phyloP scores from a whole-genome alignment of 1,140 invertebrate genomes.

The Drosophila nikananu region DNA sequence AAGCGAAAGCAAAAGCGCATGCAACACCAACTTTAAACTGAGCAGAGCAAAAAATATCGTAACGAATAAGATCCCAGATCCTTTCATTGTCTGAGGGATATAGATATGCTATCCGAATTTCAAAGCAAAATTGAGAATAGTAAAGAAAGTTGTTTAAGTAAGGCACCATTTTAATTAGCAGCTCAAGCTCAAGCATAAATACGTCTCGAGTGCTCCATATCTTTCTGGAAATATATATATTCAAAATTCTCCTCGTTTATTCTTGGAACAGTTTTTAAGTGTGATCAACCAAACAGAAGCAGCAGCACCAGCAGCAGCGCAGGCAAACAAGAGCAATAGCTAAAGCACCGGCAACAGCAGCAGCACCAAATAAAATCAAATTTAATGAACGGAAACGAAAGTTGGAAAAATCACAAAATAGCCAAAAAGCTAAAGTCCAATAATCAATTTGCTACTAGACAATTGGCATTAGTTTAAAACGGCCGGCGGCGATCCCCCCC shows the following conservation, averaged over 20 bases:
- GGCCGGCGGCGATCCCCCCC: constrained; percentile 6
- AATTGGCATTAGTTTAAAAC: constrained; percentile 40
- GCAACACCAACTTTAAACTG: constrained; percentile 1
- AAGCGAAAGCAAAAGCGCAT: not conserved
- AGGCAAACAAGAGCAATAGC: constrained; percentile 12
- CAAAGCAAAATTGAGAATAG: constrained; percentile 1
- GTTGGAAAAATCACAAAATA: constrained; percentile 58
- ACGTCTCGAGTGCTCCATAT: constrained; percentile 4
- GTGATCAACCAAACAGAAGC: constrained; percentile 1
- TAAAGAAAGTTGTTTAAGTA: constrained; percentile 29
- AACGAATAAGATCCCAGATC: constrained; percentile 4
- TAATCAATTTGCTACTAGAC: constrained; percentile 48
- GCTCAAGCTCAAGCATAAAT: constrained; percentile 11
- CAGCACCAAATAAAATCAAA: constrained; percentile 37
- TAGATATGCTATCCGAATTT: constrained; percentile 17
- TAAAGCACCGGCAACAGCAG: constrained; percentile 8
- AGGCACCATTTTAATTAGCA: constrained; percentile 16
- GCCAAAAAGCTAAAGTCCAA: constrained; percentile 47
- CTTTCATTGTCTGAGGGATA: not conserved
- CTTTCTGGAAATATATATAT: constrained; percentile 12
- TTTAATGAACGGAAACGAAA: constrained; percentile 78
- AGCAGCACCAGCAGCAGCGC: constrained; percentile 1
- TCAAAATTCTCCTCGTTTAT: constrained; percentile 24
- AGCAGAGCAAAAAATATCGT: constrained; percentile 5
- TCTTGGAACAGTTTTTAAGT: constrained; percentile 21